Evolutionary conservation across 92 coral and sea anemone species (phyloP).

Genomic region (Palythoa grandiflora): DNA sequence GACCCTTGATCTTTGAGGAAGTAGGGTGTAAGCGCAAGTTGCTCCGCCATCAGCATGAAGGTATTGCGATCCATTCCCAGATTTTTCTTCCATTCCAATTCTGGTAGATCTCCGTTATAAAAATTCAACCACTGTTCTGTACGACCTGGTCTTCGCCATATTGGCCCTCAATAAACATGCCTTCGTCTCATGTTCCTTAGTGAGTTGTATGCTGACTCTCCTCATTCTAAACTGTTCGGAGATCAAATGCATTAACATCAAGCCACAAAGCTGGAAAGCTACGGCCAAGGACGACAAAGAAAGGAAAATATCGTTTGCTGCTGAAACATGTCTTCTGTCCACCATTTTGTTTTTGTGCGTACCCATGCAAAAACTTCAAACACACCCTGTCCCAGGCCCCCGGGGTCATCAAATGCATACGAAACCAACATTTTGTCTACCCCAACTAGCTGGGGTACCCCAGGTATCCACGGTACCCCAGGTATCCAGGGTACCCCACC

Average conservation of each 20-base stretch:
- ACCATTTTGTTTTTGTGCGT: constrained; percentile 38
- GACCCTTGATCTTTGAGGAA: constrained; percentile 30
- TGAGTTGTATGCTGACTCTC: no score
- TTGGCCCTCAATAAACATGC: no score
- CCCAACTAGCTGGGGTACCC: neutral
- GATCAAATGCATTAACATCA: no score
- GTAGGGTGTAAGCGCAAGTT: constrained; percentile 59
- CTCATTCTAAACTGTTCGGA: no score
- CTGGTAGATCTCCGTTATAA: neutral
- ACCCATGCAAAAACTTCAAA: neutral
- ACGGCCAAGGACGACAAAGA: constrained; percentile 58
- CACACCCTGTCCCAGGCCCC: neutral
- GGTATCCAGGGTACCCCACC: no score
- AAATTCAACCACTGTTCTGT: no score
- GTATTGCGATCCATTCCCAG: constrained; percentile 49
- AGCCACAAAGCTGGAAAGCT: constrained; percentile 60
- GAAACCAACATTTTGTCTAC: neutral
- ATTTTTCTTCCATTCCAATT: constrained; percentile 55
- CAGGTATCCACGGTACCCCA: no score
- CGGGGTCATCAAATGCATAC: neutral
- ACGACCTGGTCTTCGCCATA: no score
- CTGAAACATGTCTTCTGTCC: constrained; percentile 52
- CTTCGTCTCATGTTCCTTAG: no score
- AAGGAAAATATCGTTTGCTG: constrained; percentile 59
- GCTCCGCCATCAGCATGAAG: constrained; percentile 66